A percentile compares a stretch with the other conserved stretches of the same genome.
phyloP scores from a whole-genome alignment of 2,797 vertebrate species.

The Gastrophryne carolinensis region DNA sequence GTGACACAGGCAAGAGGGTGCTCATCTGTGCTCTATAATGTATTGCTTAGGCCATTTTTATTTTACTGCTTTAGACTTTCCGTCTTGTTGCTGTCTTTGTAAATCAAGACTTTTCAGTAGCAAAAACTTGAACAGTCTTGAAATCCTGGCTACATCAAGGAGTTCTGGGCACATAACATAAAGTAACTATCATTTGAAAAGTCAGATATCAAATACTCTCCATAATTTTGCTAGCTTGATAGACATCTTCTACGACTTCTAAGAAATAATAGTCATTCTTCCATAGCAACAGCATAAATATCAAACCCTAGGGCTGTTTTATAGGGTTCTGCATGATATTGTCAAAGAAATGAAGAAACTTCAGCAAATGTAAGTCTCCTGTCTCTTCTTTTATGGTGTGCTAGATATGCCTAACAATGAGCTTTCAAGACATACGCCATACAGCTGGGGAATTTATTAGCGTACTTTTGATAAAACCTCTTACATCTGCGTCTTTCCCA shows the following conservation, averaged over 20 bases:
- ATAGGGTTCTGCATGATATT: conserved; percentile 57
- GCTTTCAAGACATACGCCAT: conserved; percentile 58
- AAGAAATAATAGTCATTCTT: conserved; percentile 6
- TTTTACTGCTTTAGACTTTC: neutral
- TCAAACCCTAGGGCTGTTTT: conserved; percentile 55
- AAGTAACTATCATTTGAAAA: neutral
- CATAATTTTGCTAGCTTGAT: neutral
- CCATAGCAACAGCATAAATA: conserved; percentile 41
- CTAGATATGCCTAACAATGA: conserved; percentile 63
- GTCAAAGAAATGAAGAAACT: conserved; percentile 48
- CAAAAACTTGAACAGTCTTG: neutral
- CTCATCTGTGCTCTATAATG: too few relatives aligned
- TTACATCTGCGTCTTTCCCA: conserved; percentile 62
- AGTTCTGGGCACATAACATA: neutral
- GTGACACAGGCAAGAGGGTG: too few relatives aligned
- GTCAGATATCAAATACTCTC: neutral
- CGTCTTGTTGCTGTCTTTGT: neutral
- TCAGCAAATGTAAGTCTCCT: conserved; percentile 55
- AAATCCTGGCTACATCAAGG: neutral
- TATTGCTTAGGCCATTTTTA: neutral
- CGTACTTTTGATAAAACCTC: conserved; percentile 59
- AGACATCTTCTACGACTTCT: neutral
- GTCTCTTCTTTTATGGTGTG: conserved; percentile 57
- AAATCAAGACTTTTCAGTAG: neutral
- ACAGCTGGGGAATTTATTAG: conserved; percentile 61